Evolutionary conservation across 2,888 invertebrate genomes (phyloP), one percentile per base, ranked within the genome.

Genomic region (Drosophila maculinotata): DNA sequence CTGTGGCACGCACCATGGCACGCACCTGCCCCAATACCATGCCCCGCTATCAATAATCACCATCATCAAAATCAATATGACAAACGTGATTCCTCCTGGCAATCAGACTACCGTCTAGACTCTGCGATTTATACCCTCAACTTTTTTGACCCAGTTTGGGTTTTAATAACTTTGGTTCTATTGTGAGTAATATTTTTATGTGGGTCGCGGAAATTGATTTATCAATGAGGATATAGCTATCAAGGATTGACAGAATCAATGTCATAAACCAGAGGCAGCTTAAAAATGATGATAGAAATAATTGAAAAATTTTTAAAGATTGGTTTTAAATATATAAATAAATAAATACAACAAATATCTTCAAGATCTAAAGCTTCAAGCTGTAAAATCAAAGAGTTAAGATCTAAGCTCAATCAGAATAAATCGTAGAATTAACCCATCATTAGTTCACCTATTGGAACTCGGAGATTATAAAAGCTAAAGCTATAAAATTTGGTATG

Each of bases 41-140:
- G 25, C 35, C 28, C 42, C 70, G 60, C 67, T 64, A 73, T 73
- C 78, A 79, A 76, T 78, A 77, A 69, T 72, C 70, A 70, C 72
- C 58, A 65, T 42, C 65, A 28, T 64, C 69, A 68, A 81, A 87
- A 87, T 85, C 85, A 85, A 85, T 87, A 84, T 66, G 73, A 69
- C 68, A 67, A 64, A 67, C 60, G 51, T 45, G 57, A 17, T 6
- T 30, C 9, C 36, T n/a, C 9, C 9, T 12, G 2, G 4, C 25
- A 23, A 12, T 17, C 39, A 12, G 36, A 25, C 23, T 23, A 28
- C 15, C 39, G 77, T 66, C 73, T 66, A 77, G 72, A 66, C 73
- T 9, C 12, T 14, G 30, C 45, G 54, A 28, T 41, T 31, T 12
- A 25, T 15, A 49, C n/a, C 14, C 42, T n/a, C 23, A 58, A 72